Evolutionary conservation across 2,888 invertebrate genomes (phyloP).

Genomic region (Pycnomerus fuliginosus): DNA sequence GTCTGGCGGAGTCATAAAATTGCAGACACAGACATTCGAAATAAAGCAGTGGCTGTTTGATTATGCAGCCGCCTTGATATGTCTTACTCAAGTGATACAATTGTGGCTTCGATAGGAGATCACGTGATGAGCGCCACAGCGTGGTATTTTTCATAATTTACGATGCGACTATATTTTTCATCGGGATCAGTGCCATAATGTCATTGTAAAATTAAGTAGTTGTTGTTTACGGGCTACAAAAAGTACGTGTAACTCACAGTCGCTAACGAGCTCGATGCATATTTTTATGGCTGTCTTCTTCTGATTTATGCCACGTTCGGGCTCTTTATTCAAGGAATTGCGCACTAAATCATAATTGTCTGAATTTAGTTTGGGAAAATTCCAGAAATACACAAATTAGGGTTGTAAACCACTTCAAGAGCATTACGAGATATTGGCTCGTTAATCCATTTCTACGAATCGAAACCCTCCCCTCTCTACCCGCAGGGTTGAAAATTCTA

Average conservation of each 20-base stretch:
- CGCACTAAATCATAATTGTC: too few relatives aligned
- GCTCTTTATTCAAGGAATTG: too few relatives aligned
- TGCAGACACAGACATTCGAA: slow-evolving; percentile 45
- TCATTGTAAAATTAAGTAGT: slow-evolving; percentile 47
- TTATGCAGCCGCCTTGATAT: slow-evolving; percentile 40
- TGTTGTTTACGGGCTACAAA: slow-evolving; percentile 45
- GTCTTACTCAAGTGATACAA: slow-evolving; percentile 36
- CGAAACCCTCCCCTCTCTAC: too few relatives aligned
- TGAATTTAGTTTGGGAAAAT: too few relatives aligned
- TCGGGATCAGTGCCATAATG: slow-evolving; percentile 45
- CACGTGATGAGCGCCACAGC: slow-evolving; percentile 15
- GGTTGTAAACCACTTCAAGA: too few relatives aligned
- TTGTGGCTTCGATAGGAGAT: slow-evolving; percentile 11
- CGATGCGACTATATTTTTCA: slow-evolving; percentile 35
- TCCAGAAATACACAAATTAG: too few relatives aligned
- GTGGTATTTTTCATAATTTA: slow-evolving; percentile 45
- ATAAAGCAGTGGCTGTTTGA: slow-evolving; percentile 44
- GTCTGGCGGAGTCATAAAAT: slow-evolving; percentile 44
- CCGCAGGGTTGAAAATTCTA: too few relatives aligned
- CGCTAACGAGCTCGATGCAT: slow-evolving; percentile 42
- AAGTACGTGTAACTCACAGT: slow-evolving; percentile 37
- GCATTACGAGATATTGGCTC: too few relatives aligned
- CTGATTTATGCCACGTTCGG: too few relatives aligned
- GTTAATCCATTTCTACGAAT: too few relatives aligned
- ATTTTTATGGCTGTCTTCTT: slow-evolving; percentile 36